A percentile compares a stretch with the other conserved stretches of the same genome.
These are phyloP conservation scores for Salvelinus fontinalis DNA, from an alignment of 2,113 vertebrate genomes.

Conservation along the genomic window DNA sequence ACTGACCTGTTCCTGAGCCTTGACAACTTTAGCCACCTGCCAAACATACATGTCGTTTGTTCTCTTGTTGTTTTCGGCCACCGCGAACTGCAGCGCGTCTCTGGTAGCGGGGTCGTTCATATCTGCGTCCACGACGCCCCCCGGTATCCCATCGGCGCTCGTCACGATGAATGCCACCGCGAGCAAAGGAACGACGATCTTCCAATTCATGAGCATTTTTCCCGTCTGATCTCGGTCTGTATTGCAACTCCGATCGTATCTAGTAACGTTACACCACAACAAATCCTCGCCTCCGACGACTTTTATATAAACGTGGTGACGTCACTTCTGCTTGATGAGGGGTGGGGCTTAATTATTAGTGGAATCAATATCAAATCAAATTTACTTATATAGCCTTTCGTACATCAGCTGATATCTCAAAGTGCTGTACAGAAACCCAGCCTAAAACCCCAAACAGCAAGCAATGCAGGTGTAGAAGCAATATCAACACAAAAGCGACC, in stretches of 20 bases:
- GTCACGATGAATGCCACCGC: constrained; percentile 34
- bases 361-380: too few species aligned
- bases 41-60: constrained; percentile 75
- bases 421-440: too few species aligned
- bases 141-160: neutral
- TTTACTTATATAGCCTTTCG: too few species aligned
- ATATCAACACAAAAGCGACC: neutral
- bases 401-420: too few species aligned
- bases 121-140: too few species aligned
- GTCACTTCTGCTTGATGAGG: neutral
- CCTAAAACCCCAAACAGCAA: too few species aligned
- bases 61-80: constrained; percentile 77
- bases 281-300: neutral
- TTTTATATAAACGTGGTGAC: neutral
- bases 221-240: too few species aligned
- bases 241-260: neutral
- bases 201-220: constrained; percentile 40
- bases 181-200: constrained; percentile 27
- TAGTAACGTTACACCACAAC: neutral
- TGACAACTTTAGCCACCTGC: constrained; percentile 58
- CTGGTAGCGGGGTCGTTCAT: too few species aligned
- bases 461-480: too few species aligned
- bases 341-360: neutral
- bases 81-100: constrained; percentile 67
- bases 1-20: constrained; percentile 77